Evolutionary conservation across 2,113 vertebrate genomes (phyloP), one percentile per base, ranked within the genome.

Genomic region (Salvelinus sp.): DNA sequence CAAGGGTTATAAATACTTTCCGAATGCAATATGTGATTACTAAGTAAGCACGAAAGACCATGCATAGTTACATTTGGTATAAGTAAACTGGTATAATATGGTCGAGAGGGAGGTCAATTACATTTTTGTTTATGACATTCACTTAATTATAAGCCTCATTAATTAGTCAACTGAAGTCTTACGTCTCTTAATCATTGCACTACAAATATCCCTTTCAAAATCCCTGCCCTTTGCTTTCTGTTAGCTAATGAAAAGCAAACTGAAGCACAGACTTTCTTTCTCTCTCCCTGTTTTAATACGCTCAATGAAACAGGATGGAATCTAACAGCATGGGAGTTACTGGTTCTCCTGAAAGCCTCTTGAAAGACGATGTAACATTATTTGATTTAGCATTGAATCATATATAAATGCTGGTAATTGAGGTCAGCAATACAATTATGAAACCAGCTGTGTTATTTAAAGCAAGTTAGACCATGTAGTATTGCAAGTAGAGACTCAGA

Each of bases 71-170:
- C 2, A 44, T 22, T 44, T 38, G 6, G 6, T 38, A 38, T 16
- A 44, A 44, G 30, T 69, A 38, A 69, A 48, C 7, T 14, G 58
- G 9, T 44, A 44, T 50, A 20, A 50, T n/a, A 22, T 64, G 47
- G 30, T 54, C 3, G 23, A 70, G 69, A 27, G 22, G 48, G 22
- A 16, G 16, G 23, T 44, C 27, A 27, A 30, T 64, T 44, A 28
- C 9, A 16, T 69, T 77, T 76, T 65, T 74, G 72, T 73, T 75
- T 25, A 82, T 23, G 60, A 65, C 28, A 75, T 38, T 44, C 38
- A 44, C 75, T 82, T 82, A 70, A 84, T 84, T 84, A 82, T 76
- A 80, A 82, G 82, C 79, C 78, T 81, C 75, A 86, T 86, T 84
- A 44, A 44, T 44, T 44, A 79, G 81, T 79, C 64, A 81, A 63